These are phyloP conservation scores for Perizoma affinitatum DNA, from an alignment of 2,888 invertebrate genomes.

Conservation along the genomic window DNA sequence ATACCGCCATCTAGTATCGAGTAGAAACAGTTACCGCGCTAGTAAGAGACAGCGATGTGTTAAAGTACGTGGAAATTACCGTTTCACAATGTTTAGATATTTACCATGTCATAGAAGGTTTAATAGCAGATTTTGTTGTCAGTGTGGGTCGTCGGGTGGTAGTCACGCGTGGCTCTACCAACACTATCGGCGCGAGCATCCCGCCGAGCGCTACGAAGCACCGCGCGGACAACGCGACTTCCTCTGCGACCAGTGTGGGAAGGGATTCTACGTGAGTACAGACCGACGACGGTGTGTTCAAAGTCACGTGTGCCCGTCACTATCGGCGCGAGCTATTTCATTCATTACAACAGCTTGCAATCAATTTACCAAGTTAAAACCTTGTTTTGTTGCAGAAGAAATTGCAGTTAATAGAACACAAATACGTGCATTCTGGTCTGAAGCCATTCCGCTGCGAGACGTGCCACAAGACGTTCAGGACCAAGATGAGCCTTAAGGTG, in stretches of 20 bases:
- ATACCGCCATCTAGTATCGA: no score
- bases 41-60: no score
- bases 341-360: no score
- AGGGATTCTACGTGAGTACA: not conserved
- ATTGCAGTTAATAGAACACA: constrained; percentile 23
- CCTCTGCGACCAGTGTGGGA: constrained; percentile 2
- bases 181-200: not conserved
- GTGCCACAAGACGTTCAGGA: constrained; percentile 17
- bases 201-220: constrained; percentile 19
- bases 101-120: no score
- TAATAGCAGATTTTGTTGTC: not conserved
- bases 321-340: no score
- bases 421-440: constrained; percentile 18
- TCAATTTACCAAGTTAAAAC: not conserved
- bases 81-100: no score
- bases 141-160: constrained; percentile 24
- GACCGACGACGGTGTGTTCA: no score
- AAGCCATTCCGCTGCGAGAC: constrained; percentile 20
- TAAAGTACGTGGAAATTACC: no score
- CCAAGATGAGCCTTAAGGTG: constrained; percentile 17
- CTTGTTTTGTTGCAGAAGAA: constrained; percentile 3
- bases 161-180: constrained; percentile 27
- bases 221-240: not conserved
- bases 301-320: no score
- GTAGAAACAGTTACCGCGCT: no score